phyloP scores from a whole-genome alignment of 2,113 vertebrate genomes.

The Ciconia stormi region DNA sequence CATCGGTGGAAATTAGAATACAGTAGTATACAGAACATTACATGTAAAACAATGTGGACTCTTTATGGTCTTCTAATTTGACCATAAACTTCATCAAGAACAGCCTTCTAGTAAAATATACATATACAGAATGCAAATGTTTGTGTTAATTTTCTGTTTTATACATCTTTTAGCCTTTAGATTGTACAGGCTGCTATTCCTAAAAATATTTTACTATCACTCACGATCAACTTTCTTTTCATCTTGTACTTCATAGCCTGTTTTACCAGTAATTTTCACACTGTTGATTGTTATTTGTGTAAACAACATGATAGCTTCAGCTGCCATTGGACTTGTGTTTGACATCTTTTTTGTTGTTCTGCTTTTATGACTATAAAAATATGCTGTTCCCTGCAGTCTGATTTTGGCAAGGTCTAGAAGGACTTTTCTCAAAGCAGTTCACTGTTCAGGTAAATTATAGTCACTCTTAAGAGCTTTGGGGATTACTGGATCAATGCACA shows the following conservation, averaged over 20 bases:
- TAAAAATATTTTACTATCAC: conserved; percentile 4
- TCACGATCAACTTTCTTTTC: neutral
- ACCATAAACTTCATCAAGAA: conserved; percentile 1
- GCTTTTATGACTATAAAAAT: conserved; percentile 56
- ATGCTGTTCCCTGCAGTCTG: conserved; percentile 6
- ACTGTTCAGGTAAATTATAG: conserved; percentile 66
- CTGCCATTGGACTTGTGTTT: neutral
- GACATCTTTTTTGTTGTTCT: conserved; percentile 56
- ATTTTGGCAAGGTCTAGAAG: conserved; percentile 43
- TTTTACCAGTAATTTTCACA: conserved; percentile 24
- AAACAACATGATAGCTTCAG: neutral
- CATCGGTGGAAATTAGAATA: neutral
- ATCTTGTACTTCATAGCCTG: neutral
- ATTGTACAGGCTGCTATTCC: neutral
- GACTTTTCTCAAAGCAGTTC: conserved; percentile 63
- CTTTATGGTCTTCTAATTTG: neutral
- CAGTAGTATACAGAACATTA: neutral
- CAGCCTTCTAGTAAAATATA: neutral
- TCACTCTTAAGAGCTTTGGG: conserved; percentile 20
- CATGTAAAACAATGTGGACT: conserved; percentile 9
- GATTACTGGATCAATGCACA: conserved; percentile 60
- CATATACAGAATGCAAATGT: neutral
- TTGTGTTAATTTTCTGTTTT: conserved; percentile 20
- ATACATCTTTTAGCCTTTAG: neutral
- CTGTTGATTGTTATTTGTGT: conserved; percentile 7